These are phyloP conservation scores for Pandemis cinnamomeana DNA, from an alignment of 2,888 invertebrate species.

Conservation along the genomic window DNA sequence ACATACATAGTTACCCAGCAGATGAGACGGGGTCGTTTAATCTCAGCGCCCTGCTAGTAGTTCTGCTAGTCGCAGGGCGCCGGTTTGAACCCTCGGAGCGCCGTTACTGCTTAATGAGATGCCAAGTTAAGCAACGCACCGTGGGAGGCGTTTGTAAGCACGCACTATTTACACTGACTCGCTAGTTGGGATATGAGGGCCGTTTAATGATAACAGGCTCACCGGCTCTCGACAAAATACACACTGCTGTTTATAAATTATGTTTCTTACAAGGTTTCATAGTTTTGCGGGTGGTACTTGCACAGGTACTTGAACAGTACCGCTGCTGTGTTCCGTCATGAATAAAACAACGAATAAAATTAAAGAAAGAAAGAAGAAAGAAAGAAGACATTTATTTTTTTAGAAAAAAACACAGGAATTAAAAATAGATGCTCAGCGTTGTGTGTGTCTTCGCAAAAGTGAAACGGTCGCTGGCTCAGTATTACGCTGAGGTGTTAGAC, in stretches of 20 bases:
- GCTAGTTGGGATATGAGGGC: background rate
- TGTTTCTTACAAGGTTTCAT: too few relatives aligned
- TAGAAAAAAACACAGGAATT: too few relatives aligned
- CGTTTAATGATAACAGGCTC: background rate
- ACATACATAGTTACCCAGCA: conserved; percentile 12
- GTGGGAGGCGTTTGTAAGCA: conserved; percentile 13
- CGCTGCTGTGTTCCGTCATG: too few relatives aligned
- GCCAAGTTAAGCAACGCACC: conserved; percentile 19
- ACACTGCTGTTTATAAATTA: background rate
- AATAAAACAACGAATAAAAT: too few relatives aligned
- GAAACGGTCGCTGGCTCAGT: too few relatives aligned
- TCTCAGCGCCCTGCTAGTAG: conserved; percentile 35
- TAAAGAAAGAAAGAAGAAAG: too few relatives aligned
- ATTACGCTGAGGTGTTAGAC: too few relatives aligned
- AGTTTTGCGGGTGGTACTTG: too few relatives aligned
- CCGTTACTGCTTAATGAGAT: conserved; percentile 38
- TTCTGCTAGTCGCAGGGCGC: conserved; percentile 31
- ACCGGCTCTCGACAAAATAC: background rate
- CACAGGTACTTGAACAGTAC: too few relatives aligned
- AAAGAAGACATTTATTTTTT: too few relatives aligned
- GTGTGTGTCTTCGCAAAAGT: too few relatives aligned
- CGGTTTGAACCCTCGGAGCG: conserved; percentile 1
- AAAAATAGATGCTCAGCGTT: too few relatives aligned
- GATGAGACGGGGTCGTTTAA: conserved; percentile 31
- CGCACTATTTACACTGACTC: conserved; percentile 21